phyloP scores from a whole-genome alignment of 1,140 invertebrate species.

The Drosophila repleta region DNA sequence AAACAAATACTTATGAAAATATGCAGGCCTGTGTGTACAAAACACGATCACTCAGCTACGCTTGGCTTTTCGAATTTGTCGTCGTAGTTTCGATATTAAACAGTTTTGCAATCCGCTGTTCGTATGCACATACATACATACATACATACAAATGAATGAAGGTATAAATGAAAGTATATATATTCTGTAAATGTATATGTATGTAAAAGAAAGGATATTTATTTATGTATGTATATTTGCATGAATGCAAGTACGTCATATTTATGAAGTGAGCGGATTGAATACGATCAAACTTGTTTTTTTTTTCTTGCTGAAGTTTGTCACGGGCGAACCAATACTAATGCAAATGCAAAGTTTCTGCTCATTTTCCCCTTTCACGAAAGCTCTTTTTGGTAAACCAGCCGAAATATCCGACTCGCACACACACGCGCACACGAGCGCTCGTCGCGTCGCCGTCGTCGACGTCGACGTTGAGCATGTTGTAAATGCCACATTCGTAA shows the following conservation, averaged over 20 bases:
- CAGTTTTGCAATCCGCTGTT: conserved; percentile 13
- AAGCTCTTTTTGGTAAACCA: conserved; percentile 71
- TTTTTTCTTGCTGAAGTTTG: conserved; percentile 61
- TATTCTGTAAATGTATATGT: background rate
- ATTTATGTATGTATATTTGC: conserved; percentile 21
- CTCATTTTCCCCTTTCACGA: conserved; percentile 76
- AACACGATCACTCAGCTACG: conserved; percentile 43
- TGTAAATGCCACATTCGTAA: conserved; percentile 79
- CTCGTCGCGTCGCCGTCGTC: conserved; percentile 20
- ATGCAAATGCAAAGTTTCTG: conserved; percentile 42
- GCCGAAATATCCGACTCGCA: conserved; percentile 56
- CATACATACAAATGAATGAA: conserved; percentile 17
- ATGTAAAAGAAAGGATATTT: background rate
- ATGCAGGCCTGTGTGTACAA: conserved; percentile 22
- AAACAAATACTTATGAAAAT: conserved; percentile 29
- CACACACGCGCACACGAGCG: conserved; percentile 44
- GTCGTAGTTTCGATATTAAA: conserved; percentile 30
- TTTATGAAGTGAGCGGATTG: conserved; percentile 56
- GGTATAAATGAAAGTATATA: conserved; percentile 12
- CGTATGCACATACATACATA: conserved; percentile 2
- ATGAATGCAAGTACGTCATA: conserved; percentile 47
- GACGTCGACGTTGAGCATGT: conserved; percentile 43
- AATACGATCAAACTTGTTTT: conserved; percentile 61
- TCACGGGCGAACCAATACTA: conserved; percentile 43
- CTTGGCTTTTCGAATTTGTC: conserved; percentile 44